Percentiles rank a stretch among this genome's conserved stretches.
Conservation (phyloP, 2,113 vertebrate species). For the Cygnus buccinator region DNA sequence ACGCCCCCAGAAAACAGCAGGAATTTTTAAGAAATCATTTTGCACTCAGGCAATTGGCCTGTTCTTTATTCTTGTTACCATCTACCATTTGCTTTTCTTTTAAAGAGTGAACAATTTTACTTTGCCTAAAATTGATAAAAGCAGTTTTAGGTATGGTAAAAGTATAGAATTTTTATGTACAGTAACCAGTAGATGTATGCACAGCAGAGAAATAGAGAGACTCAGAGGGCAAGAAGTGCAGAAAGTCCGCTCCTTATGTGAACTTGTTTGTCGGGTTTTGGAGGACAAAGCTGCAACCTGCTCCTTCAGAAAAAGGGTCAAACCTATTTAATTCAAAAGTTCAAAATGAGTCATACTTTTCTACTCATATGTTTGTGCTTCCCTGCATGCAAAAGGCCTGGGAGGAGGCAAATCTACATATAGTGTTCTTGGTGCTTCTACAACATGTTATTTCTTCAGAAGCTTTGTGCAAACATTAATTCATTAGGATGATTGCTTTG, state of each 20-base stretch:
- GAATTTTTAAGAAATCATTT: neutral
- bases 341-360: neutral
- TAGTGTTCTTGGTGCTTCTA: neutral
- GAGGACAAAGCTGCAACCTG: neutral
- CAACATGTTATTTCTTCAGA: neutral
- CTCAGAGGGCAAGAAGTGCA: neutral
- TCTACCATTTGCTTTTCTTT: neutral
- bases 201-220: neutral
- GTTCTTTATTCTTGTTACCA: neutral
- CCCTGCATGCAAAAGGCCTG: neutral
- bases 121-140: neutral
- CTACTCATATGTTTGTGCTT: neutral
- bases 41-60: neutral
- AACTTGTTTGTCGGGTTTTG: neutral
- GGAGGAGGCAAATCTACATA: neutral
- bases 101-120: neutral
- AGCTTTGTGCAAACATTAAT: neutral
- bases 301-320: neutral
- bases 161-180: neutral
- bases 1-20: accelerated
- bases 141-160: neutral
- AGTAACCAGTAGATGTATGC: neutral
- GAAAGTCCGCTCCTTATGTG: neutral
- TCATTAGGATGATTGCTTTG: neutral
- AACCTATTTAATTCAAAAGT: neutral